These are phyloP conservation scores for Coenonympha arcania DNA, from an alignment of 2,888 invertebrate species.

Conservation along the genomic window DNA sequence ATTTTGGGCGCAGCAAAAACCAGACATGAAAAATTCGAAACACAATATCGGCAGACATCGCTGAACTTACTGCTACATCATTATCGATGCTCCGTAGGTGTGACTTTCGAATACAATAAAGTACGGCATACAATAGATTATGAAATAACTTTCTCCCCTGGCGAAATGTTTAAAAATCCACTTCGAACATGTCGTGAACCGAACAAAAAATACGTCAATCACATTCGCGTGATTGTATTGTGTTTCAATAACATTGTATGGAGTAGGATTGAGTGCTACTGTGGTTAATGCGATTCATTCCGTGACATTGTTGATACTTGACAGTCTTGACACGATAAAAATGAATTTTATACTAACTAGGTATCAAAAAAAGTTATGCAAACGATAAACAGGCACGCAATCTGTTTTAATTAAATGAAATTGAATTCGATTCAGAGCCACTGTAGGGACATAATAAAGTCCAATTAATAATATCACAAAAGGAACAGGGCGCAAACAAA, in stretches of 20 bases:
- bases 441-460: background rate
- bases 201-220: constrained; percentile 42
- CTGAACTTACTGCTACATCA: constrained; percentile 9
- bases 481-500: background rate
- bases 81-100: constrained; percentile 8
- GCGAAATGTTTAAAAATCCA: constrained; percentile 41
- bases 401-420: constrained; percentile 9
- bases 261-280: too few species aligned
- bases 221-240: constrained; percentile 38
- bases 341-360: background rate
- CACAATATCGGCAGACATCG: constrained; percentile 3
- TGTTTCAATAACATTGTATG: constrained; percentile 29
- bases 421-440: constrained; percentile 1
- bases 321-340: background rate
- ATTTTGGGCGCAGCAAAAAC: constrained; percentile 11
- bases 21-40: constrained; percentile 1
- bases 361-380: background rate
- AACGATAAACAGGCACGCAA: constrained; percentile 7
- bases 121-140: constrained; percentile 5
- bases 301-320: constrained; percentile 9
- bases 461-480: constrained; percentile 9
- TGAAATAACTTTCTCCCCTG: constrained; percentile 47
- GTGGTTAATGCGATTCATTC: constrained; percentile 17
- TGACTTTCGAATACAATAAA: constrained; percentile 1
- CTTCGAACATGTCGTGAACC: constrained; percentile 27